Percentiles rank a stretch among this genome's conserved stretches.
Evolutionary conservation across 2,888 invertebrate genomes (phyloP).

Genomic region (Ophraella communa): DNA sequence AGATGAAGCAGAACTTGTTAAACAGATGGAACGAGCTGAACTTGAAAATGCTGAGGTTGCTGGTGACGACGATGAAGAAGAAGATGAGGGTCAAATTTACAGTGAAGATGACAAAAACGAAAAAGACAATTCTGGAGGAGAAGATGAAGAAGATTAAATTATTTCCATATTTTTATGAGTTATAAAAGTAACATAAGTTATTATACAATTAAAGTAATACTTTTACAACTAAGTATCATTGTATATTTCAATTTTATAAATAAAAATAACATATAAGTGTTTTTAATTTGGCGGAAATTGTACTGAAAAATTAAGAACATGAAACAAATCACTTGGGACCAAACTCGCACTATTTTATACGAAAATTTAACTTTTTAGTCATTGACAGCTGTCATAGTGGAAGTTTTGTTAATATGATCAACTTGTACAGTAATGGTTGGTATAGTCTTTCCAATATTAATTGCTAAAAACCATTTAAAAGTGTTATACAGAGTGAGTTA

Average conservation of each 20-base stretch:
- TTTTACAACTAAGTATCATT: background rate
- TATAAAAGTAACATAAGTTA: background rate
- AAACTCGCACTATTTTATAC: too few relatives aligned
- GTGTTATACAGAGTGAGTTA: too few relatives aligned
- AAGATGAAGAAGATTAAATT: constrained; percentile 24
- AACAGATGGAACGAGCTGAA: constrained; percentile 93
- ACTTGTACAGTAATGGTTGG: too few relatives aligned
- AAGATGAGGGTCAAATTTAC: constrained; percentile 61
- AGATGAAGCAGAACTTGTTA: constrained; percentile 94
- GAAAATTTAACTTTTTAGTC: too few relatives aligned
- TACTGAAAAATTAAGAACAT: too few relatives aligned
- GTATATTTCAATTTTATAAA: background rate
- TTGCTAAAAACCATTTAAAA: too few relatives aligned
- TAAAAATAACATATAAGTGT: background rate
- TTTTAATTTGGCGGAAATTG: background rate
- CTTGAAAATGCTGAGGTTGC: constrained; percentile 93
- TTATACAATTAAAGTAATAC: background rate
- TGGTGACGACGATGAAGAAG: constrained; percentile 86
- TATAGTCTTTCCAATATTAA: too few relatives aligned
- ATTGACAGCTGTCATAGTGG: background rate
- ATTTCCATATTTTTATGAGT: background rate
- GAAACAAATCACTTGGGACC: too few relatives aligned
- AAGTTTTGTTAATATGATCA: too few relatives aligned
- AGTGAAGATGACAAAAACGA: constrained; percentile 41
- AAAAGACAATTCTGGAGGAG: constrained; percentile 30